Conservation (phyloP, 2,888 invertebrate species). For the Clitarchus hookeri region DNA sequence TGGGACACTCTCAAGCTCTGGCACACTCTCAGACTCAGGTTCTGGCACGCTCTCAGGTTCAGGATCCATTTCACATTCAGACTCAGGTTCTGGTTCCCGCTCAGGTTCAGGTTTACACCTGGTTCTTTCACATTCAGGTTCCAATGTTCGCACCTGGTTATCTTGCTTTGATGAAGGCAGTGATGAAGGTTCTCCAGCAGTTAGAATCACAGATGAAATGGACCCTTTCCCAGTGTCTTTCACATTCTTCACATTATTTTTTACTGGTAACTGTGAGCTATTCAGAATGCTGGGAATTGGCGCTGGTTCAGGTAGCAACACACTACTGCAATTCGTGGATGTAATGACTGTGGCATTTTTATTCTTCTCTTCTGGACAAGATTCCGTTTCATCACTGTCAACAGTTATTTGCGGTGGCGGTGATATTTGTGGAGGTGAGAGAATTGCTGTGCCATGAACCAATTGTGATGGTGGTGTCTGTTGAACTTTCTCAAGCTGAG, state of each 20-base stretch:
- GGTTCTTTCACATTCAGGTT: neutral
- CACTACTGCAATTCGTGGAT: neutral
- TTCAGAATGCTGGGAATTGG: neutral
- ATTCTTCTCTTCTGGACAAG: neutral
- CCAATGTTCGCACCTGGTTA: neutral
- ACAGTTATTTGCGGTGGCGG: neutral
- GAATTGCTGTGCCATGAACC: neutral
- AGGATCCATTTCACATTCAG: neutral
- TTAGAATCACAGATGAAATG: neutral
- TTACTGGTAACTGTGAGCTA: neutral
- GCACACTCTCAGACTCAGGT: neutral
- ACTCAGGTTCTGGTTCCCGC: neutral
- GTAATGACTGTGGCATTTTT: neutral
- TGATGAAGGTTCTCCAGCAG: neutral
- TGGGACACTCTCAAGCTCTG: neutral
- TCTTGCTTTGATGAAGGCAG: neutral
- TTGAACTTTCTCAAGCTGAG: slow-evolving; percentile 11
- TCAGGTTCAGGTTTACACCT: neutral
- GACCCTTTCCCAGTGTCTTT: neutral
- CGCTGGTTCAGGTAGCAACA: neutral
- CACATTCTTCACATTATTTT: neutral
- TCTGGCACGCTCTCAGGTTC: slow-evolving; percentile 1
- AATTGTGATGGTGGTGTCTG: neutral
- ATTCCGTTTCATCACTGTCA: neutral
- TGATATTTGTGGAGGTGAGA: neutral